These are phyloP conservation scores for Tachina fera DNA, from an alignment of 2,888 invertebrate genomes.

Conservation along the genomic window DNA sequence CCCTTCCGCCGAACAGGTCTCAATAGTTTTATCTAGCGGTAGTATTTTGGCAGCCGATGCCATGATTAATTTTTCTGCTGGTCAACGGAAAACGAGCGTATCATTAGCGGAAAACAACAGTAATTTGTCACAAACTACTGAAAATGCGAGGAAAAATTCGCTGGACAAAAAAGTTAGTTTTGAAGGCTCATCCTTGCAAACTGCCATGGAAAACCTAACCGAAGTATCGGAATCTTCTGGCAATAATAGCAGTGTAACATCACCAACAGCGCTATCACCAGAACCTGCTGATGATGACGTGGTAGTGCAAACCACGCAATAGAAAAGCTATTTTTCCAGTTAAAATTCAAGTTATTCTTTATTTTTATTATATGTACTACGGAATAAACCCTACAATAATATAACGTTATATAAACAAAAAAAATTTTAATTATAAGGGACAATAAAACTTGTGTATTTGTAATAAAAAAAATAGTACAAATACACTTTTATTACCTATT, in stretches of 20 bases:
- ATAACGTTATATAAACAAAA: conserved; percentile 42
- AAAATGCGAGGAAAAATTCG: conserved; percentile 54
- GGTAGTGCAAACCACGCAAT: neutral
- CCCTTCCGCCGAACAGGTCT: conserved; percentile 96
- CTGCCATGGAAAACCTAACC: conserved; percentile 72
- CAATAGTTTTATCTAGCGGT: conserved; percentile 92
- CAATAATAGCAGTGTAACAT: conserved; percentile 62
- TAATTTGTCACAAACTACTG: conserved; percentile 53
- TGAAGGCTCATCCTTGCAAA: conserved; percentile 62
- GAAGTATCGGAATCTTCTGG: conserved; percentile 71
- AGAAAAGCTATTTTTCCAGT: conserved; percentile 17
- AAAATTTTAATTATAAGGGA: neutral
- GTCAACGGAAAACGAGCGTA: conserved; percentile 78
- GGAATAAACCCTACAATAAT: conserved; percentile 62
- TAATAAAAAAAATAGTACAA: neutral
- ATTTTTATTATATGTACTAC: conserved; percentile 51
- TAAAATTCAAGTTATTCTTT: conserved; percentile 35
- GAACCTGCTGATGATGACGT: conserved; percentile 37
- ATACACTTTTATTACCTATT: neutral
- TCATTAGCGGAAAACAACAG: conserved; percentile 75
- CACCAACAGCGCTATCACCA: conserved; percentile 67
- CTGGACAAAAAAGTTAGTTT: conserved; percentile 75
- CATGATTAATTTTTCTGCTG: conserved; percentile 78
- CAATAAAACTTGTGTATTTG: neutral
- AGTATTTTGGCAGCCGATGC: conserved; percentile 85